These are phyloP conservation scores for Xenotilapia longispinis DNA, from an alignment of 2,113 vertebrate species.

Conservation along the genomic window DNA sequence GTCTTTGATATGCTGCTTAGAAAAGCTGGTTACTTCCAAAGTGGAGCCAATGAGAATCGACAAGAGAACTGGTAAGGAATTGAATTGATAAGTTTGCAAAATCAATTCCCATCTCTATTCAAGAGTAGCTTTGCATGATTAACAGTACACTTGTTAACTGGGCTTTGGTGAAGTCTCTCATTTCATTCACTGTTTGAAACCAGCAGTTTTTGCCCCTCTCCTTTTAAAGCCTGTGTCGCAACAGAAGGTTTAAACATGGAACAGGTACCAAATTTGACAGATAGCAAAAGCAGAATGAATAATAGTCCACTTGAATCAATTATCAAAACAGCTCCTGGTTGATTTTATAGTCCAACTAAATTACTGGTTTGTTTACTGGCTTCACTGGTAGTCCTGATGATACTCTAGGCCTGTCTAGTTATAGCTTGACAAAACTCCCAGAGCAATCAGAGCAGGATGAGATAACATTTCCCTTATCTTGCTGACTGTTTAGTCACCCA, in stretches of 20 bases:
- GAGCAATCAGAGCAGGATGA: background rate
- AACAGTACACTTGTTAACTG: background rate
- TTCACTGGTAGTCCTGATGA: background rate
- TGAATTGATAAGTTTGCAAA: fast-evolving
- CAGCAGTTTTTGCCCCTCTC: background rate
- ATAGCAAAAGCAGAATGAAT: background rate
- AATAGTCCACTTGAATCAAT: background rate
- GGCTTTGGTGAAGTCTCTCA: background rate
- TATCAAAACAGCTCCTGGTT: background rate
- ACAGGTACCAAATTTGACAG: background rate
- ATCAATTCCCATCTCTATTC: background rate
- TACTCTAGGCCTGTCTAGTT: background rate
- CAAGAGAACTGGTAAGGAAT: background rate
- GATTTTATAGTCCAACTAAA: background rate
- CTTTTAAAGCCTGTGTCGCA: background rate
- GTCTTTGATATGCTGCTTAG: background rate
- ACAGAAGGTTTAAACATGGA: background rate
- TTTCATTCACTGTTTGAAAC: background rate
- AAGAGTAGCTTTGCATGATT: background rate
- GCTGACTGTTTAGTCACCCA: background rate
- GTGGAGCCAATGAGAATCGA: background rate
- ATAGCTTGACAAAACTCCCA: background rate
- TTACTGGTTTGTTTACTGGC: background rate
- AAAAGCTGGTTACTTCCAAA: background rate
- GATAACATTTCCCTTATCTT: background rate